Base-by-base conservation (phyloP, 2,888 invertebrate genomes). In the Hirtodrosophila cameraria region DNA sequence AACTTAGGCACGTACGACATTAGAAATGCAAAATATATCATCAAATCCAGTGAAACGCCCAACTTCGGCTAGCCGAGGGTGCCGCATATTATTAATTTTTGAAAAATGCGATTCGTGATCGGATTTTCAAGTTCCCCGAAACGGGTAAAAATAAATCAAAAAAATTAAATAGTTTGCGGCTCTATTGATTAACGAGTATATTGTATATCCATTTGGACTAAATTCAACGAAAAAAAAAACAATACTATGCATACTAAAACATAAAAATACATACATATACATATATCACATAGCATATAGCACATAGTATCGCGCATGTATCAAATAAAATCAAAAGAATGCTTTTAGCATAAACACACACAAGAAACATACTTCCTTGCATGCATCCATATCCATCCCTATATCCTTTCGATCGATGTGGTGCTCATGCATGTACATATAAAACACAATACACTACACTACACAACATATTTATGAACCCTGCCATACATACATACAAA, bases 231-330 rank as follows among this genome's bases (percentile, higher is more conserved):
- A 84, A 71, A 59, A 68, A 41, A 55, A 35, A 35, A 30, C 43
- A 61, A 67, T 59, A 58, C 20, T 50, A 71, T 18, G 36, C 61
- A 74, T 71, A 62, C 36, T 8, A 46, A 48, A 23, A 8, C 5
- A 3, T 23, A 23, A 30, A 33, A 41, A 42, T 16, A 38, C 18
- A 43, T 45, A 35, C 45, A 39, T 28, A 50, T 59, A 31, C 36
- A 59, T 58, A 35, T 52, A 62, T 42, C 73, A 62, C 76, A 80
- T 52, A 62, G 46, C 73, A 62, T 80, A 80, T 77, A 77, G 86
- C 86, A 84, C 78, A 61, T 86, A 80, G 81, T 76, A 80, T 50
- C 84, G 64, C 86, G 84, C 80, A 80, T 86, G 77, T 83, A 83
- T 72, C 74, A 77, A 77, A 77, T 59, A 43, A 60, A 73, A 86